These are phyloP conservation scores for Recurvirostra avosetta DNA, from an alignment of 2,113 vertebrate species.

Conservation along the genomic window DNA sequence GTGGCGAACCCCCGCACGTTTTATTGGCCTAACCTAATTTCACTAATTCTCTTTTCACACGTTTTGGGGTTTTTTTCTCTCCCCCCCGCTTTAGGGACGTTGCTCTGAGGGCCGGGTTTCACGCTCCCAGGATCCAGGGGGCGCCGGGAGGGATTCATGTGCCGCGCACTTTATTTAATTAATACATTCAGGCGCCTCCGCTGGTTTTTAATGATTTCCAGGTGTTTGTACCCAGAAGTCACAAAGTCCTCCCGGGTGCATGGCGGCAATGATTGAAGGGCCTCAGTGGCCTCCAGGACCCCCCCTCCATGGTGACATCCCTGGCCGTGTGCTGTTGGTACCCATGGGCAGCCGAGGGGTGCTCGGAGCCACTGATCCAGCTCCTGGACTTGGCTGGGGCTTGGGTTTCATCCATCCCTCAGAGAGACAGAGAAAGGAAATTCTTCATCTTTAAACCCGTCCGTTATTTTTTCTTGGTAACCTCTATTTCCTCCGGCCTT, in stretches of 20 bases:
- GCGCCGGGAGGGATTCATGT: constrained; percentile 18
- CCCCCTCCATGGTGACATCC: not conserved
- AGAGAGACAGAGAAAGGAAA: not conserved
- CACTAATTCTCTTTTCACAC: constrained; percentile 83
- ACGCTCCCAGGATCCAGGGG: constrained; percentile 48
- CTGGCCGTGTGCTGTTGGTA: not conserved
- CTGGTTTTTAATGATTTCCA: constrained; percentile 68
- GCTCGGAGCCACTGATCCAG: accelerated
- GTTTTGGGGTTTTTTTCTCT: not conserved
- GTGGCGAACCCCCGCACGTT: constrained; percentile 25
- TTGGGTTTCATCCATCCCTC: not conserved
- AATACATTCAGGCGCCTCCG: constrained; percentile 33
- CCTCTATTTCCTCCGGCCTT: not conserved
- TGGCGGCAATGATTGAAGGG: not conserved
- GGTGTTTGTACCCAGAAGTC: constrained; percentile 63
- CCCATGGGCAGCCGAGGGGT: not conserved
- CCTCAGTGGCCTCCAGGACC: not conserved
- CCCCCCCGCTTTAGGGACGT: not conserved
- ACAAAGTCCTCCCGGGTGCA: not conserved
- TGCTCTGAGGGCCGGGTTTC: constrained; percentile 49
- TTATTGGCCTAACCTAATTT: constrained; percentile 83
- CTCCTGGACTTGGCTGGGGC: not conserved
- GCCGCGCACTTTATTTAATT: constrained; percentile 71
- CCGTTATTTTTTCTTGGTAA: not conserved
- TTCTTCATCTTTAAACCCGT: not conserved